Percentiles rank a stretch among this genome's conserved stretches.
Evolutionary conservation across 2,113 vertebrate species (phyloP).

Genomic region (Choloepus hoffmanni): DNA sequence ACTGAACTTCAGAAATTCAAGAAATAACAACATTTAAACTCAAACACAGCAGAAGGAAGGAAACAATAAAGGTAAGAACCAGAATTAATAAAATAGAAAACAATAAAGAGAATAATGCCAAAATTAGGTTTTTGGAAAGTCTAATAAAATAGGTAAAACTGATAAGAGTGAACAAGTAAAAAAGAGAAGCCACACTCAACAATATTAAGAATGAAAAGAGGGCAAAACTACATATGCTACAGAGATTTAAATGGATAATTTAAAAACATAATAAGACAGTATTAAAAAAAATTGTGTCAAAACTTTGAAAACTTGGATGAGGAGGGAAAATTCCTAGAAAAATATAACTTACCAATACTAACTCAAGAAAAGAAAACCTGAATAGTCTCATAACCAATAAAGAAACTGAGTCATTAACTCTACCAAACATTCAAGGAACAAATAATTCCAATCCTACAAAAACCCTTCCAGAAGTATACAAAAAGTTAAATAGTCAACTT

Average conservation of each 20-base stretch:
- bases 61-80: neutral
- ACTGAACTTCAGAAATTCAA: slow-evolving; percentile 17
- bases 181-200: neutral
- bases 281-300: neutral
- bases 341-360: neutral
- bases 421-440: neutral
- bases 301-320: neutral
- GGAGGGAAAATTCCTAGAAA: neutral
- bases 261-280: neutral
- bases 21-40: neutral
- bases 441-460: neutral
- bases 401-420: neutral
- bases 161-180: neutral
- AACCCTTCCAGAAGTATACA: neutral
- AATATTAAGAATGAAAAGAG: neutral
- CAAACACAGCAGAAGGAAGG: neutral
- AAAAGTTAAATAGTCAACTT: neutral
- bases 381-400: neutral
- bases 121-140: neutral
- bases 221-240: neutral
- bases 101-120: neutral
- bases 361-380: neutral
- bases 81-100: slow-evolving; percentile 38
- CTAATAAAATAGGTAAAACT: neutral
- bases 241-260: neutral